Percentiles rank a stretch among this genome's conserved stretches.
Conservation (phyloP, 2,797 vertebrate genomes). For the Orientallactaga sibirica region DNA sequence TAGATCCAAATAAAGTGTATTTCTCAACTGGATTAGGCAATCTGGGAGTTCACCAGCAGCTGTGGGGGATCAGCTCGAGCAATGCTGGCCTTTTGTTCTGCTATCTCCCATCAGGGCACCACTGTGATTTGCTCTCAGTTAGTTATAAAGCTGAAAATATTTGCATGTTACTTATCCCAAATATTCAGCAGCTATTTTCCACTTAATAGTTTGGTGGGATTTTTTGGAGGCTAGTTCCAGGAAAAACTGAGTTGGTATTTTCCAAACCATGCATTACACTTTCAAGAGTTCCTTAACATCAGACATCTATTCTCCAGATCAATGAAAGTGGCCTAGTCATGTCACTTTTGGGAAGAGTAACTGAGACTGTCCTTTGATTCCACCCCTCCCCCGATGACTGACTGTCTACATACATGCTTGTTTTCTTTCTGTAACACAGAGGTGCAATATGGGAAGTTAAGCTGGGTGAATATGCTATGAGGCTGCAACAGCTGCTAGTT, state of each 20-base stretch:
- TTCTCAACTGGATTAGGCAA: conserved; percentile 23
- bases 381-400: background rate
- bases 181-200: conserved; percentile 58
- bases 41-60: conserved; percentile 64
- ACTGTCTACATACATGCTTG: background rate
- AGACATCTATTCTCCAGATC: background rate
- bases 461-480: background rate
- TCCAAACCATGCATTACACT: background rate
- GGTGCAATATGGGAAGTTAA: background rate
- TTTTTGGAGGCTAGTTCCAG: conserved; percentile 47
- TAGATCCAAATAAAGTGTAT: background rate
- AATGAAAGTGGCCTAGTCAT: background rate
- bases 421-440: background rate
- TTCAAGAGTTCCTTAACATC: background rate
- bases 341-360: background rate
- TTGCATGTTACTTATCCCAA: background rate
- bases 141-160: conserved; percentile 51
- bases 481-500: background rate
- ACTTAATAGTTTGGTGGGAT: conserved; percentile 13
- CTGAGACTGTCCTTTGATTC: background rate
- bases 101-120: conserved; percentile 35
- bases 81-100: conserved; percentile 56
- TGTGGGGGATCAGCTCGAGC: conserved; percentile 52
- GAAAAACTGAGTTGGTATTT: background rate
- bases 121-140: conserved; percentile 18